Percentiles rank a stretch among this genome's conserved stretches.
phyloP scores from a whole-genome alignment of 2,113 vertebrate genomes.

The Ivindomyrus marchei region DNA sequence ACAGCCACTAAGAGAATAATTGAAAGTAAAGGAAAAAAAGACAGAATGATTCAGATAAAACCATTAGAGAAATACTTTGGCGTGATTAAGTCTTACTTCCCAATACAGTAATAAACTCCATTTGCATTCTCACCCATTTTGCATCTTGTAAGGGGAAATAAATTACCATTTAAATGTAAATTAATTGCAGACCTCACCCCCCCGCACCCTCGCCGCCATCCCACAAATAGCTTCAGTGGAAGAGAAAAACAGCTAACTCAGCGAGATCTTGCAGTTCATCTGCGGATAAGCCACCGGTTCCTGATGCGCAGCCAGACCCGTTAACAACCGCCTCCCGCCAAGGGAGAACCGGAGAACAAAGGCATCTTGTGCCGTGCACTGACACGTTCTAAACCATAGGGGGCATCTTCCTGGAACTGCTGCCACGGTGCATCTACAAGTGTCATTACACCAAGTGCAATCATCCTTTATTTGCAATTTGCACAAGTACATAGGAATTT shows the following conservation, averaged over 20 bases:
- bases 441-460: background rate
- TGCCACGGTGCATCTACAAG: background rate
- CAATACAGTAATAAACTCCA: background rate
- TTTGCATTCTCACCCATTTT: background rate
- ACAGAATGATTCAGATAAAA: background rate
- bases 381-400: background rate
- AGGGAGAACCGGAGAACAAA: background rate
- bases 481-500: background rate
- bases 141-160: background rate
- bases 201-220: background rate
- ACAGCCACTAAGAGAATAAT: background rate
- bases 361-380: background rate
- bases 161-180: slow-evolving; percentile 8
- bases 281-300: background rate
- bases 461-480: background rate
- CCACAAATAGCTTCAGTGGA: background rate
- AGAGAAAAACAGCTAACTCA: background rate
- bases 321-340: background rate
- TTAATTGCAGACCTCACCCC: background rate
- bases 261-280: background rate
- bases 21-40: background rate
- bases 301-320: background rate
- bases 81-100: background rate
- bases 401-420: background rate
- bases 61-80: background rate